Percentiles rank a stretch among this genome's conserved stretches.
phyloP scores from a whole-genome alignment of 2,888 invertebrate genomes.

The Saturnia pavonia region DNA sequence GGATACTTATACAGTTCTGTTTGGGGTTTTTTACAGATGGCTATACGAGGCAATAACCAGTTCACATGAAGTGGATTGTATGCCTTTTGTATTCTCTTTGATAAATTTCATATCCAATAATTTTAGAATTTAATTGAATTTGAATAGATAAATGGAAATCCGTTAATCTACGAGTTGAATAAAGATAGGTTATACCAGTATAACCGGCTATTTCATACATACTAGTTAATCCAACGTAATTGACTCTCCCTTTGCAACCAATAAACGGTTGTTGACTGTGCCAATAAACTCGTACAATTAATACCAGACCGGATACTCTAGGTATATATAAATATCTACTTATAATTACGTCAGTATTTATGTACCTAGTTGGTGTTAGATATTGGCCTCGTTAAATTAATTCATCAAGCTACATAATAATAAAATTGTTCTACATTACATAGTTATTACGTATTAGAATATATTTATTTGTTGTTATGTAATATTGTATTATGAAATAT shows the following conservation, averaged over 20 bases:
- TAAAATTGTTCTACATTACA: too few relatives aligned
- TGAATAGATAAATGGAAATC: neutral
- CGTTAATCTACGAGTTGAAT: neutral
- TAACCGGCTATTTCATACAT: conserved; percentile 46
- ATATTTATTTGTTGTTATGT: too few relatives aligned
- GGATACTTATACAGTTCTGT: too few relatives aligned
- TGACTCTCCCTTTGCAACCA: conserved; percentile 70
- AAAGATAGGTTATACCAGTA: conserved; percentile 1
- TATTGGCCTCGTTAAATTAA: neutral
- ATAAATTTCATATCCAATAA: conserved; percentile 1
- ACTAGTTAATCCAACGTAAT: conserved; percentile 68
- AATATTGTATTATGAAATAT: too few relatives aligned
- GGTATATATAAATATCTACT: conserved; percentile 31
- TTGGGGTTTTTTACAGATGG: too few relatives aligned
- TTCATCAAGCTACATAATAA: neutral
- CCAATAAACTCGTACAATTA: conserved; percentile 71
- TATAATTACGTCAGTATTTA: conserved; percentile 1
- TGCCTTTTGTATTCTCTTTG: neutral
- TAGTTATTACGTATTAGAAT: too few relatives aligned
- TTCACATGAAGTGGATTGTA: too few relatives aligned
- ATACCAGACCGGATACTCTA: conserved; percentile 41
- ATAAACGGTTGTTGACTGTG: conserved; percentile 73
- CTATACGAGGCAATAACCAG: too few relatives aligned
- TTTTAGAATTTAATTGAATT: neutral
- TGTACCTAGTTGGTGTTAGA: neutral